Evolutionary conservation across 2,888 invertebrate genomes (phyloP).

Genomic region (Dynastes tityus): DNA sequence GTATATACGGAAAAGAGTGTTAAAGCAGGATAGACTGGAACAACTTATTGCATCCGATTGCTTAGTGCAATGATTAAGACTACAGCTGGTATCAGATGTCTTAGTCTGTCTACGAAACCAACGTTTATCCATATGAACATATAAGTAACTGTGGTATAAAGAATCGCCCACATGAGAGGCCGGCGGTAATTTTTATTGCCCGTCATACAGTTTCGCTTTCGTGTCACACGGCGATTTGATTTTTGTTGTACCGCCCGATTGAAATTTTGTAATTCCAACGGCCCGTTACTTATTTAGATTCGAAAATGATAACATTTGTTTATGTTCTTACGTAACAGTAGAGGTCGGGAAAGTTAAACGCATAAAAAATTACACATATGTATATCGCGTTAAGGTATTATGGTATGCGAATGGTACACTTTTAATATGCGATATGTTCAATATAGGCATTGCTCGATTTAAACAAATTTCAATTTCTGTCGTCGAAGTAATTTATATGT

Average conservation of each 20-base stretch:
- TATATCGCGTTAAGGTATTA: conserved; percentile 11
- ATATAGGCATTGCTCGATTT: background rate
- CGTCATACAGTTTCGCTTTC: conserved; percentile 47
- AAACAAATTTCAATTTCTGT: conserved; percentile 14
- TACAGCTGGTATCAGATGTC: too few species aligned
- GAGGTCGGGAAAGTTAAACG: conserved; percentile 35
- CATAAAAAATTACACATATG: conserved; percentile 25
- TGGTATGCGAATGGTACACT: conserved; percentile 4
- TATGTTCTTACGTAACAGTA: conserved; percentile 30
- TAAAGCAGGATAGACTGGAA: too few species aligned
- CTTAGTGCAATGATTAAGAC: too few species aligned
- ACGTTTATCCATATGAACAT: background rate
- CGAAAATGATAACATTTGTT: conserved; percentile 42
- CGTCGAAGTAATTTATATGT: too few species aligned
- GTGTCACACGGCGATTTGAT: conserved; percentile 45
- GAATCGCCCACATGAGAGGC: conserved; percentile 46
- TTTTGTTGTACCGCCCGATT: conserved; percentile 38
- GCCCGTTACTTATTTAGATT: conserved; percentile 39
- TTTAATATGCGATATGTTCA: background rate
- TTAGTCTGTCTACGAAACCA: too few species aligned
- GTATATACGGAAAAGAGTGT: too few species aligned
- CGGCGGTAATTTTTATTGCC: conserved; percentile 46
- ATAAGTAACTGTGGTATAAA: conserved; percentile 7
- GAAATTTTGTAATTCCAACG: conserved; percentile 39
- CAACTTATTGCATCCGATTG: too few species aligned